Base-by-base conservation (phyloP, 1,140 invertebrate species). In the Spodoptera frugiperda region DNA sequence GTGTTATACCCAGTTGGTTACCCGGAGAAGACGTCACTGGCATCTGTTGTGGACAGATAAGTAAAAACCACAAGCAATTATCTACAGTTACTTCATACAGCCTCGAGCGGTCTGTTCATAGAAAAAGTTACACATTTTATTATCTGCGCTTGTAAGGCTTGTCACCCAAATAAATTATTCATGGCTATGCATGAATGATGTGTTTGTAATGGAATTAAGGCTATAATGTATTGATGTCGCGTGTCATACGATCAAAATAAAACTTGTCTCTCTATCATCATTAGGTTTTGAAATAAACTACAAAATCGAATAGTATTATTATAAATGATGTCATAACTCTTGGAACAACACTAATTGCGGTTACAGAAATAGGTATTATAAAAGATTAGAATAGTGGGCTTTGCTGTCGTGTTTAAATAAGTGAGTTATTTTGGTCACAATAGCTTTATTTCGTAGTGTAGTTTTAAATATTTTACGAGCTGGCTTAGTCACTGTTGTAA, bases 151-250 rank as follows among this genome's bases (percentile, higher is more conserved):
- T n/a, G 15, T 25, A 67, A 67, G 63, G 39, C 39, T 33, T 39
- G 57, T 59, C 44, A 67, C 11, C 17, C 17, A 67, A 49, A 67
- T 67, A 67, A 67, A 67, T 65, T 14, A 46, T 65, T 65, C 39
- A 67, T 67, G 17, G 8, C 3, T 12, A 61, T 21, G 61, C 17
- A 49, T 46, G 19, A 67, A 25, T 67, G 63, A 67, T 67, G 46
- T 49, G 63, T 67, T 48, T 67, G 44, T 67, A 67, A 67, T 67
- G 46, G 63, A 67, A 67, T 67, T 67, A 46, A 5, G 44, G 19
- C 48, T 65, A 46, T 25, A 67, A 48, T 67, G 21, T 49, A 49
- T 48, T 49, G 17, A 49, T 67, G 46, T 49, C 12, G 17, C 44
- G 17, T 67, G 61, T 46, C 57, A 44, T n/a, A 44, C 61, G 63